Conservation (phyloP, 2,888 invertebrate genomes). For the Nasonovia ribisnigri region DNA sequence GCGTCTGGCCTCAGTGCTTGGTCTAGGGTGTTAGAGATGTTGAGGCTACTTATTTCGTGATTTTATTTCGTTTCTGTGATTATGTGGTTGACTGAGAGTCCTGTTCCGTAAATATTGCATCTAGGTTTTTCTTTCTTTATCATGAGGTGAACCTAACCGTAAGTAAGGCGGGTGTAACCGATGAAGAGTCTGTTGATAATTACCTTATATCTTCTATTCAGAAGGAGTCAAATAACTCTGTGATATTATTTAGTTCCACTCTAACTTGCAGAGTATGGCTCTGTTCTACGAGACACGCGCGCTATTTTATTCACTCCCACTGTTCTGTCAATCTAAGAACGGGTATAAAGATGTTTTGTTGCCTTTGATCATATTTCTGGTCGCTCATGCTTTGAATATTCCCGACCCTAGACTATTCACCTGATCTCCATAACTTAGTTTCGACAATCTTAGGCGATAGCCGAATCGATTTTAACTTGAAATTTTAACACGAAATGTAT, state of each 20-base stretch:
- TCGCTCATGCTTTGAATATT: neutral
- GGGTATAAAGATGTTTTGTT: neutral
- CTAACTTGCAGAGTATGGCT: neutral
- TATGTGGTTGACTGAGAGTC: no score
- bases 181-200: no score
- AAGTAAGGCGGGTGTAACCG: no score
- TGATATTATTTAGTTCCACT: neutral
- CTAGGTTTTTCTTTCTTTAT: no score
- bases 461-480: neutral
- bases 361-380: neutral
- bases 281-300: neutral
- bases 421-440: neutral
- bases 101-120: no score
- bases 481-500: neutral
- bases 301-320: neutral
- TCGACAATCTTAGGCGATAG: neutral
- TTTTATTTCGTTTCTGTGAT: no score
- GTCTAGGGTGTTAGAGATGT: no score
- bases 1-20: no score
- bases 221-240: neutral
- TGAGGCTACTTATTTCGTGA: no score
- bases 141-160: no score
- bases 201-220: no score
- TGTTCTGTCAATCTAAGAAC: neutral
- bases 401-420: no score